These are phyloP conservation scores for Eufriesea mexicana DNA, from an alignment of 1,140 invertebrate genomes.

Conservation along the genomic window DNA sequence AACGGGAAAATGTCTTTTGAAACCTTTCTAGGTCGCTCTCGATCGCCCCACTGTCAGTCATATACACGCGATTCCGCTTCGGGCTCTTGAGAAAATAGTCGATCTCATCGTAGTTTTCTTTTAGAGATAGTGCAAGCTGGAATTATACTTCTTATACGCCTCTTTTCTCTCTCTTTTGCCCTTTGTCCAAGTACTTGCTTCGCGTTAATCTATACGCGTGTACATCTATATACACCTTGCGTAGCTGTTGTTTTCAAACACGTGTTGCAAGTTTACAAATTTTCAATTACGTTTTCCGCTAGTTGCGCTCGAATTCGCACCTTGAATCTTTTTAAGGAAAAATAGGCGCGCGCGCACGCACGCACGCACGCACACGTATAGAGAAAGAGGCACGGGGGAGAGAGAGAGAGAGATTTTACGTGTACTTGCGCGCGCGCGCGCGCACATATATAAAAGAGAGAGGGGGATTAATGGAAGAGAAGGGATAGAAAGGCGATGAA, in stretches of 20 bases:
- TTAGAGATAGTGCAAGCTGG: slow-evolving; percentile 4
- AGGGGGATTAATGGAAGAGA: background rate
- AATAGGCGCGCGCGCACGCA: background rate
- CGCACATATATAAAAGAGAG: background rate
- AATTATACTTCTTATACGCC: background rate
- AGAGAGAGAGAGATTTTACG: background rate
- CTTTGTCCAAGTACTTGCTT: background rate
- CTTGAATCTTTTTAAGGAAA: slow-evolving; percentile 61
- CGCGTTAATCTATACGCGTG: too few relatives aligned
- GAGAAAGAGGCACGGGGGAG: background rate
- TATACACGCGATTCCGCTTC: slow-evolving; percentile 60
- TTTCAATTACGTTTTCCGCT: background rate
- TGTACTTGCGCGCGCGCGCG: too few relatives aligned
- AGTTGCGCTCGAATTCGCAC: slow-evolving; percentile 62
- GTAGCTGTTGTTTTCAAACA: too few relatives aligned
- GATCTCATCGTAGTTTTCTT: slow-evolving; percentile 47
- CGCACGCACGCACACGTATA: too few relatives aligned
- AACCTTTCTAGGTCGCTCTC: slow-evolving; percentile 80
- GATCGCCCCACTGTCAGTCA: slow-evolving; percentile 73
- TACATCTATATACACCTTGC: background rate
- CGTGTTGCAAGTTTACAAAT: background rate
- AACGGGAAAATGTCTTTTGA: slow-evolving; percentile 81
- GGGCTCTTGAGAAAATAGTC: slow-evolving; percentile 60
- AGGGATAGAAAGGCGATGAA: slow-evolving; percentile 6
- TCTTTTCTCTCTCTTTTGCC: background rate